Conservation (phyloP, 2,113 vertebrate species). For the Lethenteron camtschaticum region DNA sequence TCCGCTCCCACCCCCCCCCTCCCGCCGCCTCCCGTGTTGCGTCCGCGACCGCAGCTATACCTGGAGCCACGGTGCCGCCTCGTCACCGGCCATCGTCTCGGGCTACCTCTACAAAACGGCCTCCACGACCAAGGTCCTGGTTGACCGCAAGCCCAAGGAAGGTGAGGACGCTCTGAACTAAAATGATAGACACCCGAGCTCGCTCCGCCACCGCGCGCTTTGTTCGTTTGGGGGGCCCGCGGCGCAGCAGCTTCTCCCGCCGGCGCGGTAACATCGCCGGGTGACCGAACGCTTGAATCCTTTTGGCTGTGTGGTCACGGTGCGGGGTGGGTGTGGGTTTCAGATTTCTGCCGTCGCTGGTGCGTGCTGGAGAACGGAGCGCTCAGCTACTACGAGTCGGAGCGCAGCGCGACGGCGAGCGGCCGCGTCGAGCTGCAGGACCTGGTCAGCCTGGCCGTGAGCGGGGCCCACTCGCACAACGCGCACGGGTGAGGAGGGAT, state of each 20-base stretch:
- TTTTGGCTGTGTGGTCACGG: too few species aligned
- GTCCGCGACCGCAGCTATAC: too few species aligned
- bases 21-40: too few species aligned
- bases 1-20: too few species aligned
- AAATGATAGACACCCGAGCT: too few species aligned
- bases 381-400: slow-evolving; percentile 41
- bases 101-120: slow-evolving; percentile 51
- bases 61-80: too few species aligned
- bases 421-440: slow-evolving; percentile 34
- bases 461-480: slow-evolving; percentile 18
- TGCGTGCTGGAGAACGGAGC: slow-evolving; percentile 36
- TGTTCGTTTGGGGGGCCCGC: too few species aligned
- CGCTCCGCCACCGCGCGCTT: too few species aligned
- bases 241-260: too few species aligned
- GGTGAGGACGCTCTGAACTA: slow-evolving; percentile 18
- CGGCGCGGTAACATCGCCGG: too few species aligned
- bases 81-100: slow-evolving; percentile 18
- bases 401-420: slow-evolving; percentile 28
- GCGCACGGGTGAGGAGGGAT: slow-evolving; percentile 9
- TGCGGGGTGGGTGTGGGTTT: neutral
- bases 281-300: too few species aligned
- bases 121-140: slow-evolving; percentile 22
- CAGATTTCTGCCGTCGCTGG: slow-evolving; percentile 62
- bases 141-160: slow-evolving; percentile 40
- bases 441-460: slow-evolving; percentile 44